Evolutionary conservation across 1,140 invertebrate genomes (phyloP).

Genomic region (Trissolcus basalis): DNA sequence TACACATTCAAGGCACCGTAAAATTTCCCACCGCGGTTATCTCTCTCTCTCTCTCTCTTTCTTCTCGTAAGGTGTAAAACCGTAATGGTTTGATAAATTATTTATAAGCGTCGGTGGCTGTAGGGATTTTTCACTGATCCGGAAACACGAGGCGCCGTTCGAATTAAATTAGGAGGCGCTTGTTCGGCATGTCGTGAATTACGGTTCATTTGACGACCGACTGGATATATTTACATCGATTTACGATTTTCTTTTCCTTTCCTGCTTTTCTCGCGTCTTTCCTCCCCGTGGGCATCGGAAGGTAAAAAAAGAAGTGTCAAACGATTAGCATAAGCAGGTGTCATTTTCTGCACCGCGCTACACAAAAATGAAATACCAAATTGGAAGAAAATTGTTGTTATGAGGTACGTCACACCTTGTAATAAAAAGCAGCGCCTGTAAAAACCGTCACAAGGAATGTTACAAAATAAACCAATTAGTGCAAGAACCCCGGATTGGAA

Average conservation of each 20-base stretch:
- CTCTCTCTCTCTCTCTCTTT: too few species aligned
- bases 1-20: constrained; percentile 4
- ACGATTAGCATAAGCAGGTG: constrained; percentile 10
- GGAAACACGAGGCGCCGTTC: constrained; percentile 6
- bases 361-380: too few species aligned
- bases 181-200: neutral
- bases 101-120: constrained; percentile 12
- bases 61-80: constrained; percentile 10
- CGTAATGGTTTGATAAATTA: constrained; percentile 25
- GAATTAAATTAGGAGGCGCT: neutral
- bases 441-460: constrained; percentile 47
- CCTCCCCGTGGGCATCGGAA: too few species aligned
- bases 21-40: constrained; percentile 16
- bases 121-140: constrained; percentile 13
- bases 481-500: constrained; percentile 35
- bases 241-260: too few species aligned
- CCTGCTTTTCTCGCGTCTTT: too few species aligned
- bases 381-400: too few species aligned
- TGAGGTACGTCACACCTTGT: neutral
- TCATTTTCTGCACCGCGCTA: too few species aligned
- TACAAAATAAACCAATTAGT: constrained; percentile 57
- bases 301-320: neutral
- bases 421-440: constrained; percentile 35
- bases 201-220: neutral
- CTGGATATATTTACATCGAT: too few species aligned